phyloP scores from a whole-genome alignment of 2,888 invertebrate genomes.

The Eupithecia tripunctaria region DNA sequence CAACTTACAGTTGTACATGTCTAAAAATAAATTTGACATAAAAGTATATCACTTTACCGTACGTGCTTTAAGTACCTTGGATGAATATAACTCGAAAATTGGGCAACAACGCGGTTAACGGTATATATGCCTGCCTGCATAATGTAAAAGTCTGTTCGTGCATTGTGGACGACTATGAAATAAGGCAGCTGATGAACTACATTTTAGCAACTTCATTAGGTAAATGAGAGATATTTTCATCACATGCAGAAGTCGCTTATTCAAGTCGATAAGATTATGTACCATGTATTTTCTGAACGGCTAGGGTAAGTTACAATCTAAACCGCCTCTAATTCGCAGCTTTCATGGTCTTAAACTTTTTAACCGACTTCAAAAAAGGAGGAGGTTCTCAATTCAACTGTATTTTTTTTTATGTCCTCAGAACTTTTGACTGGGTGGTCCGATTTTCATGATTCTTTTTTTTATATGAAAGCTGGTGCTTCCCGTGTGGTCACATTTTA shows the following conservation, averaged over 20 bases:
- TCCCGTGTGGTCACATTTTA: no score
- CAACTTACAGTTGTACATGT: constrained; percentile 9
- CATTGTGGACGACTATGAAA: neutral
- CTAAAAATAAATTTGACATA: constrained; percentile 32
- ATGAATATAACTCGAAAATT: constrained; percentile 7
- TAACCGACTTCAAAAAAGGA: no score
- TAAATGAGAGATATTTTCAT: neutral
- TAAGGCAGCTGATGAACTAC: neutral
- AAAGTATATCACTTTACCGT: constrained; percentile 15
- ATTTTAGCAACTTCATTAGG: neutral
- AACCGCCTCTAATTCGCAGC: neutral
- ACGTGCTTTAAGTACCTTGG: constrained; percentile 6
- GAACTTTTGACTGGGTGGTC: no score
- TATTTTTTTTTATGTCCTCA: no score
- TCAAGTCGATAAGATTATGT: neutral
- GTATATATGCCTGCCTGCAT: neutral
- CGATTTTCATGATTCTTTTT: no score
- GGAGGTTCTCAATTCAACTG: no score
- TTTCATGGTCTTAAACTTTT: neutral
- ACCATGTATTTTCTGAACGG: neutral
- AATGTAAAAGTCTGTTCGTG: neutral
- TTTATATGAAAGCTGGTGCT: no score
- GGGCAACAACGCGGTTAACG: neutral
- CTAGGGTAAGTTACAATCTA: neutral
- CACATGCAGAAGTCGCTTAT: neutral